Base-by-base conservation (phyloP, 92 coral and sea anemone species). In the Scolanthus callimorphus region DNA sequence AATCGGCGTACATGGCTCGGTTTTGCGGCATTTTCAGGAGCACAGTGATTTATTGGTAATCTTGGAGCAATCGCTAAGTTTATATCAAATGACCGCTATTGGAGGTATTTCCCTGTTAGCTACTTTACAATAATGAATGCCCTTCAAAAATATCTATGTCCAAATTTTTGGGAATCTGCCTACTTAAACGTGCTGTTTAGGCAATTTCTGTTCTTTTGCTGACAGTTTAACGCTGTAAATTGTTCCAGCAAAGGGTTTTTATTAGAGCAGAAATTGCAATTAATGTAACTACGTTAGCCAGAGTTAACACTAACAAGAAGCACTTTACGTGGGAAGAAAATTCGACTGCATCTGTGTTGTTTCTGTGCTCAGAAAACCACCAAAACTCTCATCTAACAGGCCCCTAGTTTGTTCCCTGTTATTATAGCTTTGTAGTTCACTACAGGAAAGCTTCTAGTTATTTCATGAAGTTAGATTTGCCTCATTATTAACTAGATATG, bases 11-110 rank as follows among this genome's bases (percentile, higher is more conserved):
- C 43, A 20, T 23, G 39, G 4, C 25, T 39, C 1, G 44, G 22
- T 20, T 66, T 66, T 65, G 71, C 52, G 71, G 60, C 52, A 29
- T 34, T 34, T 34, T 15, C 15, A 15, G 6, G 15, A 6, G 43
- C 43, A 34, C 43, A 34, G 43, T 34, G 43, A 34, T 34, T 34
- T 34, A 15, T 6, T 6, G 9, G 43, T 34, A 34, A 34, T 34
- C 43, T 34, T 6, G 6, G 43, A 34, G 43, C 43, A 15, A 34
- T 34, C 43, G 43, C 15, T 6, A 15, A 6, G 6, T 34, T 1
- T 19, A 25, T 31, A 20, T 59, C 27, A 12, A 17, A 39, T 39
- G 23, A 11, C 31, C 13, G 25, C 11, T 59, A 20, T 3, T 15
- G 17, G 20, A 2, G 63, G 63, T 34, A 57, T 57, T 55, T 57